Conservation (phyloP, 2,797 vertebrate species). For the Cryptoprocta ferox region DNA sequence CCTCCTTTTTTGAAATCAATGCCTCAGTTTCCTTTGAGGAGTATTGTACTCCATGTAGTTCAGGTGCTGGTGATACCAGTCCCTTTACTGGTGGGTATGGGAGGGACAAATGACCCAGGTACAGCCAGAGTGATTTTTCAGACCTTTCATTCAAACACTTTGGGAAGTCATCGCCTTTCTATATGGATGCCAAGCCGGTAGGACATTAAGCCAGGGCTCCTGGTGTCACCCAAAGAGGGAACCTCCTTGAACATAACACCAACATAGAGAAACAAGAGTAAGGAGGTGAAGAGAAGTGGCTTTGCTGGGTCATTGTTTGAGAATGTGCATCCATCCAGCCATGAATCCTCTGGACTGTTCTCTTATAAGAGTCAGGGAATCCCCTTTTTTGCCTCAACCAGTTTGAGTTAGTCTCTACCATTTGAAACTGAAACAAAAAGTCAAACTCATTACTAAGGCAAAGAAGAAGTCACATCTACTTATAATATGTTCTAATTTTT, state of each 20-base stretch:
- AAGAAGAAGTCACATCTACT: background rate
- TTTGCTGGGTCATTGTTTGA: background rate
- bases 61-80: background rate
- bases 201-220: background rate
- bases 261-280: background rate
- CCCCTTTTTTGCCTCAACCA: background rate
- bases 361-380: background rate
- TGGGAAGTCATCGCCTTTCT: background rate
- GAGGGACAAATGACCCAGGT: background rate
- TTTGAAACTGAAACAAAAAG: slow-evolving; percentile 1
- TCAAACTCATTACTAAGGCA: slow-evolving; percentile 42
- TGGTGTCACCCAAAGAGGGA: background rate
- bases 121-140: background rate
- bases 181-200: background rate
- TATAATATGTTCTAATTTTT: background rate
- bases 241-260: background rate
- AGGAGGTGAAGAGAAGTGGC: background rate
- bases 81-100: background rate
- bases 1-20: background rate
- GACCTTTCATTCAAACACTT: background rate
- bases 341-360: background rate
- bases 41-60: background rate
- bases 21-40: background rate
- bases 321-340: background rate
- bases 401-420: slow-evolving; percentile 34